Conservation (phyloP, 2,797 vertebrate genomes). For the Intellagama lesueurii region DNA sequence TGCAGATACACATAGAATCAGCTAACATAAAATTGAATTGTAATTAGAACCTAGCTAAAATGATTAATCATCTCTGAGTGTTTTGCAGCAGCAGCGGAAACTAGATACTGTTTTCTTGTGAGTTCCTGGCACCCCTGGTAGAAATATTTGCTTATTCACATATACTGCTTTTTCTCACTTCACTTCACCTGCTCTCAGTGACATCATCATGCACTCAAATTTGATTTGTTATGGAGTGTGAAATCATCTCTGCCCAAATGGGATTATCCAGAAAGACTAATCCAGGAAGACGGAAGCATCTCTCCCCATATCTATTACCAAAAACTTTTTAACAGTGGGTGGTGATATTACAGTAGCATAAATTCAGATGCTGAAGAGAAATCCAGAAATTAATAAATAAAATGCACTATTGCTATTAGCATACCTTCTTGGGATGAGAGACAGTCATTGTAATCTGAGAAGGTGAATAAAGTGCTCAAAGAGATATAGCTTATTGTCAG, state of each 20-base stretch:
- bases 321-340: too few species aligned
- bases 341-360: too few species aligned
- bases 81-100: not conserved
- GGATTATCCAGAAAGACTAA: too few species aligned
- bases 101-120: not conserved
- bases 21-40: constrained; percentile 1
- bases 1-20: not conserved
- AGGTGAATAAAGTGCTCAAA: not conserved
- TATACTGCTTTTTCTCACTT: not conserved
- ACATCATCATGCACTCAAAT: not conserved
- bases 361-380: too few species aligned
- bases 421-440: not conserved
- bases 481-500: too few species aligned
- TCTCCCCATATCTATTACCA: too few species aligned
- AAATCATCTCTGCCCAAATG: not conserved
- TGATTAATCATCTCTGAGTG: not conserved
- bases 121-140: too few species aligned
- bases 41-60: constrained; percentile 2
- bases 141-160: not conserved
- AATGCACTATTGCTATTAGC: too few species aligned
- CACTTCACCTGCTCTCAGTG: not conserved
- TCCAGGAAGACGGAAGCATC: not conserved
- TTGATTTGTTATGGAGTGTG: not conserved
- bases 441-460: not conserved
- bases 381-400: too few species aligned